A percentile compares a stretch with the other conserved stretches of the same genome.
Conservation (phyloP, 2,888 invertebrate species). For the Ophion costatus region DNA sequence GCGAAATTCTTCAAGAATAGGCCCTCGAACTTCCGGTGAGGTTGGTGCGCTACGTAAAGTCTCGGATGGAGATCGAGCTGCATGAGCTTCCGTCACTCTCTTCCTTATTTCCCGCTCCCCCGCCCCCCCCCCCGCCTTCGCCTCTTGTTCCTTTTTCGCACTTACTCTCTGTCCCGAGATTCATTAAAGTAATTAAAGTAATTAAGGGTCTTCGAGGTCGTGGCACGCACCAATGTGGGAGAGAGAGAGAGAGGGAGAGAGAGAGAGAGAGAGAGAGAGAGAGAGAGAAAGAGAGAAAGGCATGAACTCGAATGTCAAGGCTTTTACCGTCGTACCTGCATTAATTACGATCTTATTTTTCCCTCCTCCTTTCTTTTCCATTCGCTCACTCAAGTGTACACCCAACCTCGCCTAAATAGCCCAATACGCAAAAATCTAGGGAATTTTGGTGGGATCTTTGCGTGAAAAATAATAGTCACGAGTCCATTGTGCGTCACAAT, state of each 20-base stretch:
- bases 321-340: constrained; percentile 42
- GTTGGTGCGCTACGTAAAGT: neutral
- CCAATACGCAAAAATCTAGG: neutral
- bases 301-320: constrained; percentile 46
- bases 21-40: neutral
- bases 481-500: neutral
- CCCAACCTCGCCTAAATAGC: neutral
- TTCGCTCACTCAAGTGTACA: constrained; percentile 1
- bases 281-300: neutral
- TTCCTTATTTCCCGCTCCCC: neutral
- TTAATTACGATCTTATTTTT: constrained; percentile 40
- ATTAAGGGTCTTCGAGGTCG: constrained; percentile 60
- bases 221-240: constrained; percentile 12
- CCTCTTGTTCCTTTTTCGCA: constrained; percentile 13
- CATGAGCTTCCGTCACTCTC: neutral
- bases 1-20: neutral
- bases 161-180: constrained; percentile 47
- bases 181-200: constrained; percentile 65
- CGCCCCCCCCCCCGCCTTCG: neutral
- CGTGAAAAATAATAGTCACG: constrained; percentile 25
- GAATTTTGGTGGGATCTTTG: neutral
- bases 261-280: neutral
- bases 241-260: neutral
- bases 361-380: neutral
- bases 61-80: constrained; percentile 2